phyloP scores from a whole-genome alignment of 2,888 invertebrate species.

The Antheraea assamensis region DNA sequence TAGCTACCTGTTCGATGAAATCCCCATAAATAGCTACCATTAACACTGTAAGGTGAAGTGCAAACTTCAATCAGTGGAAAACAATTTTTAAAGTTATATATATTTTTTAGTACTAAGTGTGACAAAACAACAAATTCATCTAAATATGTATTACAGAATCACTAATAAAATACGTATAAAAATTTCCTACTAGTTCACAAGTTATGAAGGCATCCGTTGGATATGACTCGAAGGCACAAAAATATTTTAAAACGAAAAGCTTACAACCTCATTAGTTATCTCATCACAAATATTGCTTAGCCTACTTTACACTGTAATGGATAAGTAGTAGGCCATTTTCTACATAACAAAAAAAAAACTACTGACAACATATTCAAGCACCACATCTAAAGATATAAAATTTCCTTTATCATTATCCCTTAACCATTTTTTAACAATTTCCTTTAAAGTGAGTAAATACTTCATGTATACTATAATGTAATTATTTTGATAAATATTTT shows the following conservation, averaged over 20 bases:
- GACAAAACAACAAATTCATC: conserved; percentile 55
- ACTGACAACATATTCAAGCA: conserved; percentile 61
- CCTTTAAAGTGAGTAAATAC: conserved; percentile 61
- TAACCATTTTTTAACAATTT: conserved; percentile 57
- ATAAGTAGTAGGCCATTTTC: conserved; percentile 25
- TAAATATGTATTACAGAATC: conserved; percentile 50
- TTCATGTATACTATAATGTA: conserved; percentile 51
- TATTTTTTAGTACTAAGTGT: conserved; percentile 45
- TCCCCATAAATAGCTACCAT: conserved; percentile 28
- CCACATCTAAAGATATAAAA: conserved; percentile 57
- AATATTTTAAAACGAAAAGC: conserved; percentile 54
- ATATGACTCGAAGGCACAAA: conserved; percentile 80
- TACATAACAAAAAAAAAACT: conserved; percentile 44
- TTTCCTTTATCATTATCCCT: conserved; percentile 60
- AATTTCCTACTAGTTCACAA: conserved; percentile 67
- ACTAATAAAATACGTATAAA: conserved; percentile 69
- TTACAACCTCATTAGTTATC: conserved; percentile 41
- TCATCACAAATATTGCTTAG: conserved; percentile 33
- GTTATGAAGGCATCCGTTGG: conserved; percentile 73
- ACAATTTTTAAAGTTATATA: conserved; percentile 13
- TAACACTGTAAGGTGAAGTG: conserved; percentile 35
- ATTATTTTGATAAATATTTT: conserved; percentile 63
- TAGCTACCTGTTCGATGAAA: conserved; percentile 6
- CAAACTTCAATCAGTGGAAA: conserved; percentile 32
- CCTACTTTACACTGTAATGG: conserved; percentile 21